These are phyloP conservation scores for Brachyhypopomus gauderio DNA, from an alignment of 2,113 vertebrate species.

Conservation along the genomic window DNA sequence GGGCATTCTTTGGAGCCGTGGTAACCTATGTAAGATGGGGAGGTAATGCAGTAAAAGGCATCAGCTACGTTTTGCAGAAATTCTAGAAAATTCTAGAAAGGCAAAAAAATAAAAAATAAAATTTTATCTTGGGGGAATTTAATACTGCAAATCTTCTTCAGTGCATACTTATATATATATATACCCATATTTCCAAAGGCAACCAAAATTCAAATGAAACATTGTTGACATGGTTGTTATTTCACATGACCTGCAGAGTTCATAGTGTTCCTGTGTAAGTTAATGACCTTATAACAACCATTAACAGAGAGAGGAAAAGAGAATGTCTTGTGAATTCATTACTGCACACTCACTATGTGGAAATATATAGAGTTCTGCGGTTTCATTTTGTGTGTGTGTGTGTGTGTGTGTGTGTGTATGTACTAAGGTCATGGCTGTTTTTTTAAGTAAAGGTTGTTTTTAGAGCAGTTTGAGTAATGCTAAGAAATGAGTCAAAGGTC, in stretches of 20 bases:
- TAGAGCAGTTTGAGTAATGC: not conserved
- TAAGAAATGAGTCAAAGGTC: no score
- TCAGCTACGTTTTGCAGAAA: not conserved
- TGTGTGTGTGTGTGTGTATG: not conserved
- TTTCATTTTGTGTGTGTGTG: constrained; percentile 14
- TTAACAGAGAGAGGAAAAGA: not conserved
- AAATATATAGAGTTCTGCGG: constrained; percentile 13
- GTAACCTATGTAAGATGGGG: not conserved
- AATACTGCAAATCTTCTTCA: no score
- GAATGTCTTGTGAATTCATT: constrained; percentile 32
- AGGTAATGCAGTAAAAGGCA: not conserved
- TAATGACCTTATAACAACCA: constrained; percentile 1
- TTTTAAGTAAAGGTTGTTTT: not conserved
- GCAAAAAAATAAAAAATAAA: no score
- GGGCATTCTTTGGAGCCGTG: not conserved
- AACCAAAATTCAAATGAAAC: not conserved
- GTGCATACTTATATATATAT: no score
- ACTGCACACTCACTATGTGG: constrained; percentile 8
- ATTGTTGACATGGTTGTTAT: not conserved
- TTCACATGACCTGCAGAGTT: not conserved
- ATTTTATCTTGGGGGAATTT: no score
- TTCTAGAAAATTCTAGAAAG: not conserved
- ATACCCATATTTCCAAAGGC: not conserved
- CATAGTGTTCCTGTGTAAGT: not conserved
- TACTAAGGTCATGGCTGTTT: not conserved